Base-by-base conservation (phyloP, 2,797 vertebrate genomes). In the Rhynchotus rufescens region DNA sequence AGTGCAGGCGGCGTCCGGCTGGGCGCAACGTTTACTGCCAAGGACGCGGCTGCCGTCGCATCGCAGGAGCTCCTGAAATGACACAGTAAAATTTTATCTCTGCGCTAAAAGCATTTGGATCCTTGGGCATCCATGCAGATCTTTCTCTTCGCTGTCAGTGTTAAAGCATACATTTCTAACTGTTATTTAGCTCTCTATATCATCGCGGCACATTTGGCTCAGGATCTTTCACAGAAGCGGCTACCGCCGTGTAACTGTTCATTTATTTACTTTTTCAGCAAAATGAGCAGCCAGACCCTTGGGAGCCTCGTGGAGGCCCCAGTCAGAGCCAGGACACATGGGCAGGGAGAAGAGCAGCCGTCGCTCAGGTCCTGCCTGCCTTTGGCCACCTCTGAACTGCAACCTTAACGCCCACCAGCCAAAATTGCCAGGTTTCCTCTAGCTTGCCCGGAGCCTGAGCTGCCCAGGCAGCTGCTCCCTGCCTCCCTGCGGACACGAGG, bases 31-130 rank as follows among this genome's bases (percentile, higher is more conserved):
- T 92, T 93, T 44, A 65, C 94, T 80, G 91, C 93, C 92, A 88
- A 95, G 93, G 97, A 90, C 91, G 49, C 4, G 65, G 64, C 84
- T 89, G 91, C 16, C 60, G 89, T 61, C 81, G 25, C 52, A 42
- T 38, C 79, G 13, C 47, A 34, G 83, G 56, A 91, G 57, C 87
- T 91, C 85, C 92, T 74, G 74, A 69, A 90, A 66, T 17, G 84
- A 32, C 90, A 87, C 82, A 30, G 56, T 36, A 47, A 89, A 54
- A 79, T 88, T 80, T 92, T 71, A 84, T 81, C 57, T 40, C 82
- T 73, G 66, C 2, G 0, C 84, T 87, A 79, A 84, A 80, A 93
- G 87, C 52, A 2, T 30, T 65, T 74, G 69, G 77, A 74, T 84
- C 87, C 59, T 65, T 32, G 75, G 66, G 74, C 62, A 47, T 84